Conservation (phyloP, 2,113 vertebrate species). For the Corythoichthys haematopterus region DNA sequence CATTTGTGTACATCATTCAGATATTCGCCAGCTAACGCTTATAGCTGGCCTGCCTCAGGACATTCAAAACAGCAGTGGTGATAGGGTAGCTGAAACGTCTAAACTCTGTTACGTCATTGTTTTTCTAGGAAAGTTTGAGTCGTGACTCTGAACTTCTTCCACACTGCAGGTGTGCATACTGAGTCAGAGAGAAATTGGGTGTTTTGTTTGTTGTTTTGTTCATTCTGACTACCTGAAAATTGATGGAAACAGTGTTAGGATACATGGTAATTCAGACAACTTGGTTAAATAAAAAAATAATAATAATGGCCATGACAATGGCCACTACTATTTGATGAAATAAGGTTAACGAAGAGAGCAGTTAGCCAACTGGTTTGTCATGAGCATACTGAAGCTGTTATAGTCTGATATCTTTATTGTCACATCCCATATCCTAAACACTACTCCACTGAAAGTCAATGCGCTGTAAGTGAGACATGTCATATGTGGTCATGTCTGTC, state of each 20-base stretch:
- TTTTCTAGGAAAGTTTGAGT: conserved; percentile 32
- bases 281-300: neutral
- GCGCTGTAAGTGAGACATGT: neutral
- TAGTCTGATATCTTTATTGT: neutral
- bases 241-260: neutral
- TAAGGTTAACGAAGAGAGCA: no score
- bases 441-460: neutral
- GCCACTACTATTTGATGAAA: no score
- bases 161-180: conserved; percentile 50
- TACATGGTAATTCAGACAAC: neutral
- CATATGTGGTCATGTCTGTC: conserved; percentile 11
- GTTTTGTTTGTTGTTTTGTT: conserved; percentile 3
- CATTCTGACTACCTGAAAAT: neutral
- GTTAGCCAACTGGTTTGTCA: neutral
- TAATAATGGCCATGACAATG: no score
- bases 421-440: neutral
- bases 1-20: neutral
- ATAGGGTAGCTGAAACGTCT: conserved; percentile 13
- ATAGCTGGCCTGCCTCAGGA: conserved; percentile 11
- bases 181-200: conserved; percentile 33
- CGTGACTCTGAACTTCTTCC: conserved; percentile 33
- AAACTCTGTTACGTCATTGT: conserved; percentile 43
- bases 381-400: neutral
- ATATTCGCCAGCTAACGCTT: conserved; percentile 9
- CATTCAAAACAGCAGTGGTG: conserved; percentile 12